Evolutionary conservation across 2,113 vertebrate species (phyloP).

Genomic region (Chlorocebus sabaeus): DNA sequence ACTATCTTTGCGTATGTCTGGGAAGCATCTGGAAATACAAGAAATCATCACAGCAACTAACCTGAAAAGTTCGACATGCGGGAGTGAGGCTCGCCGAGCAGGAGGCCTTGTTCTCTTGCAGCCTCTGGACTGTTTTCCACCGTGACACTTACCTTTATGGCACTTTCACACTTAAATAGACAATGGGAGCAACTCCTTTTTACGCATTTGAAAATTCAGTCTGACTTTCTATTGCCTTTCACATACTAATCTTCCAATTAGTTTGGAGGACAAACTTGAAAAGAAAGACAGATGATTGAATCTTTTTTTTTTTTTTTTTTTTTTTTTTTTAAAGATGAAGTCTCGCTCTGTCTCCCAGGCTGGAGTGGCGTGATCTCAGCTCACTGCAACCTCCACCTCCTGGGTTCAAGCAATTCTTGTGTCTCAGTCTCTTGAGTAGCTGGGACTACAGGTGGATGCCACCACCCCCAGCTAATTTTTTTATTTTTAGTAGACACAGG

Average conservation of each 20-base stretch:
- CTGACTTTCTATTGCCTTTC: not conserved
- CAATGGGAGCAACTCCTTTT: not conserved
- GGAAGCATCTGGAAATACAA: fast-evolving
- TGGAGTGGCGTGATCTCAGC: too few relatives aligned
- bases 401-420: too few relatives aligned
- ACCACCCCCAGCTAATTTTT: too few relatives aligned
- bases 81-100: fast-evolving
- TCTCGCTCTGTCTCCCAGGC: too few relatives aligned
- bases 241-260: not conserved
- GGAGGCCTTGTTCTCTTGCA: not conserved
- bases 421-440: too few relatives aligned
- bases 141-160: fast-evolving
- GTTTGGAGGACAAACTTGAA: not conserved
- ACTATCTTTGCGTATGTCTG: fast-evolving
- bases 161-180: not conserved
- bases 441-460: too few relatives aligned
- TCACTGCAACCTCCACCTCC: too few relatives aligned
- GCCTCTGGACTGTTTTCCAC: not conserved
- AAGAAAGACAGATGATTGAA: not conserved
- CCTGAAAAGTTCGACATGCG: too few relatives aligned
- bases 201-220: not conserved
- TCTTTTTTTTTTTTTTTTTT: not conserved
- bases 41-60: fast-evolving
- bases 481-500: too few relatives aligned
- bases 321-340: too few relatives aligned